Percentiles rank a stretch among this genome's conserved stretches.
These are phyloP conservation scores for Equus quagga DNA, from an alignment of 2,113 vertebrate species.

Conservation along the genomic window DNA sequence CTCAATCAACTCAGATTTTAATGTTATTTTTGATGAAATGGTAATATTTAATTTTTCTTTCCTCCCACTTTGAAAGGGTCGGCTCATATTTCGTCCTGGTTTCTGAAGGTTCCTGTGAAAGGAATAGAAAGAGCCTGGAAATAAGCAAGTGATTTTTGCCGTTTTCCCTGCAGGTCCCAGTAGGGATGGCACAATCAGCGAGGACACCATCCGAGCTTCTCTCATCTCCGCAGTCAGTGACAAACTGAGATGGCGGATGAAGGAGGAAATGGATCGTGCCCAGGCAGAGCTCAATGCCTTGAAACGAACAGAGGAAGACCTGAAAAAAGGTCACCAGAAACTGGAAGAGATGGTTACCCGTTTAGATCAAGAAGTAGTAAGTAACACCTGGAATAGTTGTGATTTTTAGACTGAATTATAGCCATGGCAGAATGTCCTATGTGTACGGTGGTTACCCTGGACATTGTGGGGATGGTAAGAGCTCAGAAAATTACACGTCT, in stretches of 20 bases:
- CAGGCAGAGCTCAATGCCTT: slow-evolving; percentile 98
- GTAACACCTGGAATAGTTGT: slow-evolving; percentile 66
- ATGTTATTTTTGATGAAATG: slow-evolving; percentile 41
- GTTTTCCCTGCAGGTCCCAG: slow-evolving; percentile 89
- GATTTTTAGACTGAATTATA: background rate
- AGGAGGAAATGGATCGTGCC: slow-evolving; percentile 98
- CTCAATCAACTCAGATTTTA: slow-evolving; percentile 32
- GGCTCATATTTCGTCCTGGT: background rate
- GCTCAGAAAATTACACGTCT: background rate
- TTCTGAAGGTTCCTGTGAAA: slow-evolving; percentile 28
- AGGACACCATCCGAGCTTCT: slow-evolving; percentile 98
- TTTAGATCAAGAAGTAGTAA: slow-evolving; percentile 98
- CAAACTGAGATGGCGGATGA: slow-evolving; percentile 98
- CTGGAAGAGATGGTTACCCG: slow-evolving; percentile 98
- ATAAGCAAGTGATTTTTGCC: background rate
- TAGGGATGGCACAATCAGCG: slow-evolving; percentile 96
- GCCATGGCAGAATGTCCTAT: background rate
- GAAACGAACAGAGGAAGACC: slow-evolving; percentile 97
- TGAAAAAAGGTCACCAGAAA: slow-evolving; percentile 98
- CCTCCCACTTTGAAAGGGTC: background rate
- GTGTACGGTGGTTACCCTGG: background rate
- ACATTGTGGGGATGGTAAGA: background rate
- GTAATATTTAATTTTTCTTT: slow-evolving; percentile 1
- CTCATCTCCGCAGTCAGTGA: slow-evolving; percentile 98
- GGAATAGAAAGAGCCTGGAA: background rate